Conservation (phyloP, 2,113 vertebrate species). For the Heterotilapia buettikoferi region DNA sequence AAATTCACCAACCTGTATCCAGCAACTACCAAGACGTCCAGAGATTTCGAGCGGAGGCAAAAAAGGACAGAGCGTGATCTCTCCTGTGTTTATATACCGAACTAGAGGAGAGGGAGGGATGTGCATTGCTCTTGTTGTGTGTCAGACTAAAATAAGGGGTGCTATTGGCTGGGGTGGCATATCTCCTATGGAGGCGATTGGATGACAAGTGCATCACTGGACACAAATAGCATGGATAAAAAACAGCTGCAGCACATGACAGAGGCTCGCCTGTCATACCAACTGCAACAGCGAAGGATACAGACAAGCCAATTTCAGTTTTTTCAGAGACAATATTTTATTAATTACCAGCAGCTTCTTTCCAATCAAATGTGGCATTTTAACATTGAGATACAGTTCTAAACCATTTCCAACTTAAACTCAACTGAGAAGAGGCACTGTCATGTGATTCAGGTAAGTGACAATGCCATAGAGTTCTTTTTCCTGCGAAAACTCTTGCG, state of each 20-base stretch:
- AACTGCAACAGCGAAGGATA: slow-evolving; percentile 14
- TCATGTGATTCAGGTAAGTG: slow-evolving; percentile 50
- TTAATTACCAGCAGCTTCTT: slow-evolving; percentile 77
- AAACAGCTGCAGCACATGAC: slow-evolving; percentile 48
- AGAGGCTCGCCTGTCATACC: not conserved
- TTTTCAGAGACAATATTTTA: slow-evolving; percentile 73
- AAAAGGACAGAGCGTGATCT: slow-evolving; percentile 64
- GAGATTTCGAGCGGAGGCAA: slow-evolving; percentile 33
- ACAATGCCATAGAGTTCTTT: slow-evolving; percentile 69
- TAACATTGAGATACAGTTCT: slow-evolving; percentile 60
- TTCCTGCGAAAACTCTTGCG: slow-evolving; percentile 83
- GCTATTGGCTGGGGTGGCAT: slow-evolving; percentile 59
- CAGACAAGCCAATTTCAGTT: slow-evolving; percentile 39
- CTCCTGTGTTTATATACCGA: slow-evolving; percentile 63
- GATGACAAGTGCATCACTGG: slow-evolving; percentile 12
- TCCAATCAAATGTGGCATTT: slow-evolving; percentile 72
- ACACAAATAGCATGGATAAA: slow-evolving; percentile 14
- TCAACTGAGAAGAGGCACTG: slow-evolving; percentile 71
- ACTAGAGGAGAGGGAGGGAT: slow-evolving; percentile 25
- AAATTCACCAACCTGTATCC: slow-evolving; percentile 45
- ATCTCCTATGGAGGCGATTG: slow-evolving; percentile 45
- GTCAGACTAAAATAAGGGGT: slow-evolving; percentile 15
- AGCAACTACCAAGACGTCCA: slow-evolving; percentile 24
- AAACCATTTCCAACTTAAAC: slow-evolving; percentile 72
- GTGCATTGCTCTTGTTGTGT: slow-evolving; percentile 12